A percentile compares a stretch with the other conserved stretches of the same genome.
Conservation (phyloP, 2,888 invertebrate genomes). For the Agonopterix arenella region DNA sequence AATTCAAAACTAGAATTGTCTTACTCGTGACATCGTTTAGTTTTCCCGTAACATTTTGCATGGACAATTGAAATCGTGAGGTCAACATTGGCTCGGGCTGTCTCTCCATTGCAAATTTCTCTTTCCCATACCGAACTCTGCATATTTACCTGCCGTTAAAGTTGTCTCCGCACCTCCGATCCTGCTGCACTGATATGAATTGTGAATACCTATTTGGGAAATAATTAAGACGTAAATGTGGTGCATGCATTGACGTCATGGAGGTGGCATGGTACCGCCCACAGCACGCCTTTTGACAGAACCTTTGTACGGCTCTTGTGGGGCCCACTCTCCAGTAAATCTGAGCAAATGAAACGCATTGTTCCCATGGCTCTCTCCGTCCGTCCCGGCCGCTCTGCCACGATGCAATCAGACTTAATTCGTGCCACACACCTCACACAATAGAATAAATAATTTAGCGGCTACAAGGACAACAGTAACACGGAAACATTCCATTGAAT, state of each 20-base stretch:
- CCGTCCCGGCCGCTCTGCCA: slow-evolving; percentile 24
- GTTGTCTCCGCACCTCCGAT: slow-evolving; percentile 34
- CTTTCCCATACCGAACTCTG: slow-evolving; percentile 63
- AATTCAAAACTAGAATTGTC: slow-evolving; percentile 66
- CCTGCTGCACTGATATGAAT: neutral
- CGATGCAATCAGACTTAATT: slow-evolving; percentile 37
- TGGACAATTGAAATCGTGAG: slow-evolving; percentile 76
- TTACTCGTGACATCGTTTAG: slow-evolving; percentile 70
- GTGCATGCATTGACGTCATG: slow-evolving; percentile 1
- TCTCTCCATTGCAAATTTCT: slow-evolving; percentile 67
- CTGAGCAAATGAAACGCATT: slow-evolving; percentile 18
- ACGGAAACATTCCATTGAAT: slow-evolving; percentile 34
- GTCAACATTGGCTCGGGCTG: slow-evolving; percentile 66
- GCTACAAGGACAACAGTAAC: slow-evolving; percentile 40
- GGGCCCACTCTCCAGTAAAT: slow-evolving; percentile 14
- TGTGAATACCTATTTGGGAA: neutral
- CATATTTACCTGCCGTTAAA: slow-evolving; percentile 52
- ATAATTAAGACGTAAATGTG: neutral
- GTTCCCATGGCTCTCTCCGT: slow-evolving; percentile 30
- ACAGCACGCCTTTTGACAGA: slow-evolving; percentile 2
- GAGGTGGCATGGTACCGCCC: slow-evolving; percentile 1
- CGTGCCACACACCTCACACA: slow-evolving; percentile 27
- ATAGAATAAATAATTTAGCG: slow-evolving; percentile 37
- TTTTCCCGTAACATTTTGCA: slow-evolving; percentile 68
- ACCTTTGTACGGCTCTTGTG: slow-evolving; percentile 6